Evolutionary conservation across 2,888 invertebrate species (phyloP), one percentile per base, ranked within the genome.

Genomic region (Agrotis puta): DNA sequence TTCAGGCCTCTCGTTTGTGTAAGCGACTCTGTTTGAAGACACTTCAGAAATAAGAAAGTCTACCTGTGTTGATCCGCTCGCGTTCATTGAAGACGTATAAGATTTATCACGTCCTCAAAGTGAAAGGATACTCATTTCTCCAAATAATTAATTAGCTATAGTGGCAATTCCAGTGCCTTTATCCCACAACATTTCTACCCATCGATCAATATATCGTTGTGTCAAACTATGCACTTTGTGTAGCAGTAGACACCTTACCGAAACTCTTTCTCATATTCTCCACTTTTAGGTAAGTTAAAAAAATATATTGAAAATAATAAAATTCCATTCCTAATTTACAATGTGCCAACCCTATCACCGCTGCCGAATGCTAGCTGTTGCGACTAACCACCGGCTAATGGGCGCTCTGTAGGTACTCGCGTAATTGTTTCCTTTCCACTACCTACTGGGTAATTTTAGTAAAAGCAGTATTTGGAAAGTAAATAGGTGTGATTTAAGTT

Each of bases 341-440:
- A 24, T 13, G 56, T 24, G 64, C 18, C 64, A 82, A 22, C 79
- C 79, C 79, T 79, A 64, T 24, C 5, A 18, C 22, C 18, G 57
- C 39, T 47, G 54, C 62, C 24, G 50, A 61, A 58, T 18, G 24
- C 20, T 51, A 54, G 61, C 62, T 64, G 61, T 65, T 50, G 57
- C 78, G 54, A 54, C 56, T 70, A 82, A 78, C 71, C 66, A 48
- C 56, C 24, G 33, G 39, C 73, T 82, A 79, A 79, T 82, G 66
- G 66, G 14, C 13, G 53, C 51, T 22, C 24, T 45, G 79, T 79
- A 79, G 73, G 79, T 82, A 82, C 73, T 47, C 24, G 6, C 13
- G 45, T 72, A 82, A 79, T 79, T 57, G 56, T 66, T 78, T 79
- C 73, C 66, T 82, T 64, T 79, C 18, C 6, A 51, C 43, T 48